A percentile compares a stretch with the other conserved stretches of the same genome.
These are phyloP conservation scores for Bos taurus DNA, from an alignment of 2,113 vertebrate species.

Conservation along the genomic window ARS-UCD2.0 NC_037335.1:52047501-52048000, in stretches of 20 bases:
- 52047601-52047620: background rate
- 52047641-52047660: background rate
- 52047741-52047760: background rate
- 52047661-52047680: background rate
- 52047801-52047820: background rate
- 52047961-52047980: conserved; percentile 34
- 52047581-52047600: background rate
- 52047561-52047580: background rate
- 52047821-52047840: conserved; percentile 19
- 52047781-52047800: background rate
- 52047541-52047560: background rate
- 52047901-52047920: conserved; percentile 49
- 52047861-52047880: background rate
- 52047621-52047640: background rate
- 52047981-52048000: conserved; percentile 58
- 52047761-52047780: background rate
- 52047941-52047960: conserved; percentile 53
- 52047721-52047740: background rate
- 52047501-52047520: background rate
- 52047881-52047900: conserved; percentile 56
- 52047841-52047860: conserved; percentile 13
- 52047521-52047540: background rate
- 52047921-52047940: conserved; percentile 60
- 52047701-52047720: background rate
- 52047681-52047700: background rate